Conservation (phyloP, 1,140 invertebrate species). For the Drosophila leontia region DNA sequence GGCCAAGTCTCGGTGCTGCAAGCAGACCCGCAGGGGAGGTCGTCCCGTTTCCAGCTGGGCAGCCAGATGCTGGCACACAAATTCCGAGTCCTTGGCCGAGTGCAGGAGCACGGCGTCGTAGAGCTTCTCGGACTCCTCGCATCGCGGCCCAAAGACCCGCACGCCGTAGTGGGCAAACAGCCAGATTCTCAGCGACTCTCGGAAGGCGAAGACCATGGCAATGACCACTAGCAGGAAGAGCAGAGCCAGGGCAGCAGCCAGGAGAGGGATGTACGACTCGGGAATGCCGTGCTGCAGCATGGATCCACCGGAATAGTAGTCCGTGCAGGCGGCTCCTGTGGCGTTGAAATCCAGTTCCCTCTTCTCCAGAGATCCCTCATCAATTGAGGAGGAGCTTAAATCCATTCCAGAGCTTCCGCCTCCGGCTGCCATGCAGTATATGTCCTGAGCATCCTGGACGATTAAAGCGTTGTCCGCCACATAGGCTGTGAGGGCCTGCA, state of each 20-base stretch:
- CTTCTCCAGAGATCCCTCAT: slow-evolving; percentile 72
- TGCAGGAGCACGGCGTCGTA: slow-evolving; percentile 97
- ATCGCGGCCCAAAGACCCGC: slow-evolving; percentile 89
- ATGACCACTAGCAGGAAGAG: slow-evolving; percentile 90
- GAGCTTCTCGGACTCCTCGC: slow-evolving; percentile 92
- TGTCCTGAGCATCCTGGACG: slow-evolving; percentile 90
- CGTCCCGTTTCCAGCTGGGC: slow-evolving; percentile 92
- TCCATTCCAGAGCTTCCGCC: slow-evolving; percentile 86
- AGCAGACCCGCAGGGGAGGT: slow-evolving; percentile 91
- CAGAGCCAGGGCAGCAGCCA: slow-evolving; percentile 91
- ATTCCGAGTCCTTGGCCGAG: slow-evolving; percentile 96
- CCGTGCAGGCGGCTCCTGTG: slow-evolving; percentile 89
- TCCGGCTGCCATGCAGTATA: slow-evolving; percentile 91
- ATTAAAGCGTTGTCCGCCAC: slow-evolving; percentile 92
- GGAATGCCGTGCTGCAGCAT: slow-evolving; percentile 93
- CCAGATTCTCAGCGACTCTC: slow-evolving; percentile 94
- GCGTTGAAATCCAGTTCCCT: slow-evolving; percentile 92
- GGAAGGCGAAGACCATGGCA: slow-evolving; percentile 92
- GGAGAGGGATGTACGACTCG: slow-evolving; percentile 93
- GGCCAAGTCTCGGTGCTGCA: slow-evolving; percentile 93
- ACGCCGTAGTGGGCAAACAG: slow-evolving; percentile 94
- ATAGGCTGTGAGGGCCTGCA: slow-evolving; percentile 94
- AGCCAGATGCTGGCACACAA: slow-evolving; percentile 92
- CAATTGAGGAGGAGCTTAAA: slow-evolving; percentile 8
- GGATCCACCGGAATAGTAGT: slow-evolving; percentile 92